Evolutionary conservation across 2,113 vertebrate species (phyloP).

Genomic region (Nettapus auritus): DNA sequence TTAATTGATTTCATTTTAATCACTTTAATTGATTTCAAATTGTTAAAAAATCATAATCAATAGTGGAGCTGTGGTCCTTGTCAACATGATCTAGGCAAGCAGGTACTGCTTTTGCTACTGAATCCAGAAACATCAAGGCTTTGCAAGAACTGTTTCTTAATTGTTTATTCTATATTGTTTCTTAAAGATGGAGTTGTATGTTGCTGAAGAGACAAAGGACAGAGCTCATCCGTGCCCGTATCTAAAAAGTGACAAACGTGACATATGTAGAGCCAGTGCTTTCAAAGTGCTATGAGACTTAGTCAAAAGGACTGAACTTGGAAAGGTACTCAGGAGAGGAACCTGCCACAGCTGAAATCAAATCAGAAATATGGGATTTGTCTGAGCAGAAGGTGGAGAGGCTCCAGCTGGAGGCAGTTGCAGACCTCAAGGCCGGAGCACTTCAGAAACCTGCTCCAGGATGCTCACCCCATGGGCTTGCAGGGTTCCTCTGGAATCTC

Average conservation of each 20-base stretch:
- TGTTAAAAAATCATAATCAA: not conserved
- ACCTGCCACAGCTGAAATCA: accelerated
- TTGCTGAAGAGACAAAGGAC: not conserved
- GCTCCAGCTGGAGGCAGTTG: not conserved
- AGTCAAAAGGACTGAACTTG: not conserved
- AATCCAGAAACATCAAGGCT: not conserved
- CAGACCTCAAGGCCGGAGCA: not conserved
- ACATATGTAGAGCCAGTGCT: not conserved
- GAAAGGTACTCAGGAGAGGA: not conserved
- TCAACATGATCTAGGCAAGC: not conserved
- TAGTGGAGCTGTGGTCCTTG: not conserved
- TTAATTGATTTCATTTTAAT: not conserved
- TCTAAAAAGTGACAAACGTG: not conserved
- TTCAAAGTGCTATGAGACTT: not conserved
- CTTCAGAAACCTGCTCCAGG: not conserved
- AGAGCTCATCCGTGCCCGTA: not conserved
- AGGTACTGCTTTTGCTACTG: not conserved
- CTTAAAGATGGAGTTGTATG: not conserved
- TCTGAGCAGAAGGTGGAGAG: not conserved
- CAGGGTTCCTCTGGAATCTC: not conserved
- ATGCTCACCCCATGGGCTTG: not conserved
- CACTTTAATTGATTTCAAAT: not conserved
- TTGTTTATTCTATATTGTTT: not conserved
- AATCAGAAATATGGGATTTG: not conserved
- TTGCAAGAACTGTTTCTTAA: not conserved